These are phyloP conservation scores for Drosophila pseudoobscura DNA, from an alignment of 1,140 invertebrate species.

Conservation along the genomic window DNA sequence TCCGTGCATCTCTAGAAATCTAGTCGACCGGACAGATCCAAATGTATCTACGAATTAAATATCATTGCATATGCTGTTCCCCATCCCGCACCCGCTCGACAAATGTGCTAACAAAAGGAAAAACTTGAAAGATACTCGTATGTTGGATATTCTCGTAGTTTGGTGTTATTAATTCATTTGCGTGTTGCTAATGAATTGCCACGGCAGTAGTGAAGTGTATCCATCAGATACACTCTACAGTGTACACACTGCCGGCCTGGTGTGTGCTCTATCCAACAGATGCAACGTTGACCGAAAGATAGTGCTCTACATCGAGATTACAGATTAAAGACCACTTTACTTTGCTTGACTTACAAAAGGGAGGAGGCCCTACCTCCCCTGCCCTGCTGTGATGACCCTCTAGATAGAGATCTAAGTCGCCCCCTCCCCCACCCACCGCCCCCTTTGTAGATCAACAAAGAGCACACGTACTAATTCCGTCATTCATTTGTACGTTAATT, in stretches of 20 bases:
- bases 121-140: constrained; percentile 24
- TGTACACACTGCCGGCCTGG: too few species aligned
- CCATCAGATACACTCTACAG: too few species aligned
- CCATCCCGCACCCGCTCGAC: background rate
- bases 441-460: constrained; percentile 40
- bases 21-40: constrained; percentile 25
- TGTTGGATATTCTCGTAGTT: constrained; percentile 65
- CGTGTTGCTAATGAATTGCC: constrained; percentile 67
- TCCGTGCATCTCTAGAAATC: constrained; percentile 25
- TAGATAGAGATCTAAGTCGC: constrained; percentile 12
- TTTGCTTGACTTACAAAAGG: constrained; percentile 14
- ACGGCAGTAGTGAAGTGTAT: constrained; percentile 23
- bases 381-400: constrained; percentile 1
- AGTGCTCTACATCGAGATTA: constrained; percentile 1
- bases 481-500: constrained; percentile 81
- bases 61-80: constrained; percentile 22
- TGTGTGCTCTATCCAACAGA: constrained; percentile 7
- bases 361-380: background rate
- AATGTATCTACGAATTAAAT: background rate
- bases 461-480: constrained; percentile 74
- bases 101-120: constrained; percentile 57
- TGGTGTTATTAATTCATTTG: constrained; percentile 80
- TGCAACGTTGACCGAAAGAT: constrained; percentile 5
- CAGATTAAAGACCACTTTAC: constrained; percentile 1
- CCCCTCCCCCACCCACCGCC: background rate